These are phyloP conservation scores for Drosophila kuntzei DNA, from an alignment of 2,888 invertebrate genomes.

Conservation along the genomic window DNA sequence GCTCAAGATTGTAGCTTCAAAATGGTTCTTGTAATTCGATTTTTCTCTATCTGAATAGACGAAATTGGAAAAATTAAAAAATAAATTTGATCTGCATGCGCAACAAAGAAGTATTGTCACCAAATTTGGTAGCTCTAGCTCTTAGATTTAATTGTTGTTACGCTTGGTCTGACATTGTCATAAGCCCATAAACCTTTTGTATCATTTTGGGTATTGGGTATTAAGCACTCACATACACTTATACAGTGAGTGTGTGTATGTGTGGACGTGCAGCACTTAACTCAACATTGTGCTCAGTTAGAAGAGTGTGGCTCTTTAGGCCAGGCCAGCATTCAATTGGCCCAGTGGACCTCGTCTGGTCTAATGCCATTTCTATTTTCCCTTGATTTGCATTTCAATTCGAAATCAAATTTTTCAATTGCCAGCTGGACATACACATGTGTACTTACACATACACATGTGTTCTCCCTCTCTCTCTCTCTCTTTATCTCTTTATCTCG, in stretches of 20 bases:
- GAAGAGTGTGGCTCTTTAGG: constrained; percentile 52
- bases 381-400: constrained; percentile 83
- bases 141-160: too few relatives aligned
- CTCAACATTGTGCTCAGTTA: constrained; percentile 56
- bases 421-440: constrained; percentile 60
- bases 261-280: constrained; percentile 63
- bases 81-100: too few relatives aligned
- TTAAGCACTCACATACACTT: not conserved
- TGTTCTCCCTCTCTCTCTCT: not conserved
- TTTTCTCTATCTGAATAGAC: too few relatives aligned
- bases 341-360: constrained; percentile 31
- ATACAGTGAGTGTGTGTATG: not conserved
- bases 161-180: not conserved
- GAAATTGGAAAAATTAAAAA: too few relatives aligned
- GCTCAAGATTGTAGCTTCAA: too few relatives aligned
- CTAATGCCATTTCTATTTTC: constrained; percentile 69
- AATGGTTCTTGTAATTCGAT: too few relatives aligned
- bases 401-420: constrained; percentile 80
- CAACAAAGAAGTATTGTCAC: too few relatives aligned
- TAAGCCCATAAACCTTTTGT: not conserved
- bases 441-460: constrained; percentile 4
- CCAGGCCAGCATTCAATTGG: constrained; percentile 41
- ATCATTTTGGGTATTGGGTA: not conserved
- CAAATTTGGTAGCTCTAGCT: not conserved
- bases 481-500: not conserved